A percentile compares a stretch with the other conserved stretches of the same genome.
Conservation (phyloP, 1,140 invertebrate genomes). For the Sminthurinus signatus region DNA sequence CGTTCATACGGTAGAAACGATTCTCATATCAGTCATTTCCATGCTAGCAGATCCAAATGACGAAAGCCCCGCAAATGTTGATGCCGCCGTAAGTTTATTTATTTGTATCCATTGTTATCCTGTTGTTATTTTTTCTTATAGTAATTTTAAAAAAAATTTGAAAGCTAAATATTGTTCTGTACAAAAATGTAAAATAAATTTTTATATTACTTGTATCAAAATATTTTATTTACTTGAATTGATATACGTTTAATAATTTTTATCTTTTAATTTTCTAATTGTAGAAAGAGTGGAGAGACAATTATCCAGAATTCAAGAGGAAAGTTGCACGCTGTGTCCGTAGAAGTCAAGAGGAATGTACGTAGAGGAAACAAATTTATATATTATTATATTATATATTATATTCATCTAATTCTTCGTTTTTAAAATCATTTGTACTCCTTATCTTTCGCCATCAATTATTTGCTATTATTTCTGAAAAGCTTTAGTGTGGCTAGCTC, state of each 20-base stretch:
- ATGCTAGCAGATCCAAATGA: constrained; percentile 99
- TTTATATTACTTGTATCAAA: neutral
- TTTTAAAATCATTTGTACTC: too few species aligned
- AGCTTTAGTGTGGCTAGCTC: too few species aligned
- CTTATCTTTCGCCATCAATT: too few species aligned
- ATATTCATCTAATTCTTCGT: neutral
- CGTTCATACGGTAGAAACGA: constrained; percentile 99
- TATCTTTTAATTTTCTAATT: constrained; percentile 45
- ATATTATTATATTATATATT: constrained; percentile 6
- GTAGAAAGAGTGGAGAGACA: constrained; percentile 97
- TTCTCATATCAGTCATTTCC: constrained; percentile 97
- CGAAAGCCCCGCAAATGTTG: constrained; percentile 99
- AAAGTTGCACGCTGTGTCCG: constrained; percentile 95
- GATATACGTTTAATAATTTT: neutral
- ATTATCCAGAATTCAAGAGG: constrained; percentile 92
- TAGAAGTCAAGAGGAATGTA: constrained; percentile 96
- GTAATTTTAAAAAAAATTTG: too few species aligned
- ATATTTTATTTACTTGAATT: neutral
- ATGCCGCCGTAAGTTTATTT: constrained; percentile 90
- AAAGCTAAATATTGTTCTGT: too few species aligned
- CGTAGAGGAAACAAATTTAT: constrained; percentile 49
- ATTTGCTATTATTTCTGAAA: too few species aligned
- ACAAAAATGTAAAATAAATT: constrained; percentile 16
- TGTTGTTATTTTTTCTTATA: too few species aligned
- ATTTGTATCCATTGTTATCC: too few species aligned